A percentile compares a stretch with the other conserved stretches of the same genome.
These are phyloP conservation scores for Alectoris magna DNA, from an alignment of 2,797 vertebrate genomes.

Conservation along the genomic window DNA sequence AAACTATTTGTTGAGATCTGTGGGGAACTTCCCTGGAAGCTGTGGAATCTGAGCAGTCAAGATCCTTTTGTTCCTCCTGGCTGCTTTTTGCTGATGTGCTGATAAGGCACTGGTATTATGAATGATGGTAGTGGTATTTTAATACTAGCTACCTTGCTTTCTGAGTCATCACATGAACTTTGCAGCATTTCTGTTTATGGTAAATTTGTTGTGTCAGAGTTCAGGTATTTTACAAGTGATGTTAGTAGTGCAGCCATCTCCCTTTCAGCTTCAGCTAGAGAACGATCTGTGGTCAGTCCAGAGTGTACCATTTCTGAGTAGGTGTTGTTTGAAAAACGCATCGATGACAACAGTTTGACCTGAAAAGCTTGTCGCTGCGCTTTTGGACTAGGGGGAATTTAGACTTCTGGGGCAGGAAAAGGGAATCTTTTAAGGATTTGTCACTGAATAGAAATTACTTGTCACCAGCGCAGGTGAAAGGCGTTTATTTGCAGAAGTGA, in stretches of 20 bases:
- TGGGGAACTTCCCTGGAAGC: background rate
- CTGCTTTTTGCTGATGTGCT: background rate
- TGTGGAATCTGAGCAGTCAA: accelerated
- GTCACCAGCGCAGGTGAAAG: background rate
- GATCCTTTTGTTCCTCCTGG: background rate
- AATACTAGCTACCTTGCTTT: background rate
- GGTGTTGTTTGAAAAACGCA: background rate
- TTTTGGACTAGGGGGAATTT: background rate
- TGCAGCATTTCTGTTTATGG: background rate
- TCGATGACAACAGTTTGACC: background rate
- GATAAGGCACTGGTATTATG: background rate
- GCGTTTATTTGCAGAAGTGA: background rate
- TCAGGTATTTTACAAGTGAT: background rate
- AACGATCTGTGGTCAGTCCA: background rate
- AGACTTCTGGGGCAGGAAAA: background rate
- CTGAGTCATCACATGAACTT: background rate
- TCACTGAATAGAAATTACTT: background rate
- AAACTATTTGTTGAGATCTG: background rate
- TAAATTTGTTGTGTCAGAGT: background rate
- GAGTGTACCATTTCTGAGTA: background rate
- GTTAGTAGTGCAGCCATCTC: background rate
- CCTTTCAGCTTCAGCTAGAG: background rate
- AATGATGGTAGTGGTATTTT: background rate
- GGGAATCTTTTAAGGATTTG: background rate
- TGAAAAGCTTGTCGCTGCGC: background rate